Evolutionary conservation across 1,140 invertebrate species (phyloP).

Genomic region (Planococcus citri): DNA sequence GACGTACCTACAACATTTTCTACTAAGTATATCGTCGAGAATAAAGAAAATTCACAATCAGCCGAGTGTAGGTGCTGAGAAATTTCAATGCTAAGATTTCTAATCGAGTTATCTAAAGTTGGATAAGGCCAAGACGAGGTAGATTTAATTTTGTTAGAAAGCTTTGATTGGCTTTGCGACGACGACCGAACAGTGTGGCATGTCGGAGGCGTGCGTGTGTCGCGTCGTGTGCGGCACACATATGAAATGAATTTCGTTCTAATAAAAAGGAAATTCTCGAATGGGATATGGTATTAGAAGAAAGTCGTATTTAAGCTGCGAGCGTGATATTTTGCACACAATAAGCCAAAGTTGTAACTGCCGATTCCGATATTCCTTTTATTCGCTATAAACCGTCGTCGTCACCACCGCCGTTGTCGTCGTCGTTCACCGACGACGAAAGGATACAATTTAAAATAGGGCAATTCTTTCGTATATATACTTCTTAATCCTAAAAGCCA

Average conservation of each 20-base stretch:
- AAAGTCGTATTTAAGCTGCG: neutral
- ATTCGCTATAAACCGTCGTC: neutral
- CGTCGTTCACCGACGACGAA: no score
- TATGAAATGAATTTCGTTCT: neutral
- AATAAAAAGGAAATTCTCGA: constrained; percentile 2
- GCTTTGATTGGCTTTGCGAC: neutral
- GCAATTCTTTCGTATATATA: neutral
- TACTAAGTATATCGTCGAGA: no score
- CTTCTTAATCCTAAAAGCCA: neutral
- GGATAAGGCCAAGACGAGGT: neutral
- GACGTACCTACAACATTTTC: no score
- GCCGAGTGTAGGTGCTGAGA: no score
- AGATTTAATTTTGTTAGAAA: neutral
- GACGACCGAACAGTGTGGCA: no score
- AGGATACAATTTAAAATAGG: neutral
- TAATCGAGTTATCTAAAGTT: no score
- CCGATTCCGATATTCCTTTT: neutral
- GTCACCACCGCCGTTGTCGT: no score
- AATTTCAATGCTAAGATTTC: no score
- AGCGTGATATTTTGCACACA: neutral
- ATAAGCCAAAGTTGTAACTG: neutral
- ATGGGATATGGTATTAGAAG: neutral
- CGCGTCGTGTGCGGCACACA: no score
- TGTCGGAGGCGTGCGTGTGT: no score
- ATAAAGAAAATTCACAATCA: no score